These are phyloP conservation scores for Gypaetus barbatus DNA, from an alignment of 2,797 vertebrate genomes.

Conservation along the genomic window DNA sequence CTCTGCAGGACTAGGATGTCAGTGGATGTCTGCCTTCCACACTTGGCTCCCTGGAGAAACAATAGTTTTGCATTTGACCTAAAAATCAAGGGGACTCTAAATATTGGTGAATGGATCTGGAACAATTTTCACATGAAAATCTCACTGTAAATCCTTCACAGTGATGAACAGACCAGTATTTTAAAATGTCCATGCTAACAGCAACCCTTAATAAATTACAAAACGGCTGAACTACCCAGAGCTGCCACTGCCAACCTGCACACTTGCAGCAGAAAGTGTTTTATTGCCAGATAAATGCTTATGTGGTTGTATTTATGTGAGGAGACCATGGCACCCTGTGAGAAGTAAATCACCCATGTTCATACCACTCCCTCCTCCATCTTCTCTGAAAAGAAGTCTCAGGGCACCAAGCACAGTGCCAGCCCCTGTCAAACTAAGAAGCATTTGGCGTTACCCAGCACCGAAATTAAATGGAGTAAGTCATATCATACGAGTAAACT, in stretches of 20 bases:
- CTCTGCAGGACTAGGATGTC: not conserved
- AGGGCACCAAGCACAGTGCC: not conserved
- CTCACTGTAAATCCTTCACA: constrained; percentile 9
- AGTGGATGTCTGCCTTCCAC: not conserved
- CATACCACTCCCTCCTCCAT: not conserved
- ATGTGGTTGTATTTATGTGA: not conserved
- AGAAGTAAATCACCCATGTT: not conserved
- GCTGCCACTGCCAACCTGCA: not conserved
- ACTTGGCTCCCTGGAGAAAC: not conserved
- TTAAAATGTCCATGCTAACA: not conserved
- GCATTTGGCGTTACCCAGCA: not conserved
- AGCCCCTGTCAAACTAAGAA: not conserved
- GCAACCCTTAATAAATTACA: constrained; percentile 25
- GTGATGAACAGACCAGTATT: constrained; percentile 23
- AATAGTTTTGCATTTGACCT: not conserved
- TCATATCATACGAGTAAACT: not conserved
- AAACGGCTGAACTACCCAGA: not conserved
- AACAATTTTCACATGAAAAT: constrained; percentile 9
- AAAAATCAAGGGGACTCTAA: not conserved
- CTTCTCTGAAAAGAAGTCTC: not conserved
- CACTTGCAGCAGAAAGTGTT: not conserved
- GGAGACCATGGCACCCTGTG: not conserved
- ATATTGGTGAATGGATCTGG: not conserved
- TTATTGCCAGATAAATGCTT: constrained; percentile 15
- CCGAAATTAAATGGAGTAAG: not conserved